These are phyloP conservation scores for Archivesica marissinica DNA, from an alignment of 1,140 invertebrate species.

Conservation along the genomic window DNA sequence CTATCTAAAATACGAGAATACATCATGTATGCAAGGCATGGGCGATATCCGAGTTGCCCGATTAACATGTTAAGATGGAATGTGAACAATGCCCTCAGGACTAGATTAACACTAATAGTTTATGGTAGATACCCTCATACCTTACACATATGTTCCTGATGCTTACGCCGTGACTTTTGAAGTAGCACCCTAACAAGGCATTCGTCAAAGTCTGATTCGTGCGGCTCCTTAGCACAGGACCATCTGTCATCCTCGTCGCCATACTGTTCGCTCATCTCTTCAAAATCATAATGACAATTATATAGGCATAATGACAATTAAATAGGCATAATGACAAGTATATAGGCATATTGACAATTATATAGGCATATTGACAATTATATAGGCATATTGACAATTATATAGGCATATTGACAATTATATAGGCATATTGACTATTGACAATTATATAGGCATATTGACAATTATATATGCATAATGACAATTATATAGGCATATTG, in stretches of 20 bases:
- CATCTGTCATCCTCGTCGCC: not conserved
- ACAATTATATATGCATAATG: no score
- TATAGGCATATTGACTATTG: no score
- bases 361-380: no score
- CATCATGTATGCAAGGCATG: not conserved
- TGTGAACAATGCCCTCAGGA: not conserved
- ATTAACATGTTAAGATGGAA: not conserved
- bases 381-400: no score
- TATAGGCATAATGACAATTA: no score
- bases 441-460: no score
- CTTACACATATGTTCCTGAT: constrained; percentile 22
- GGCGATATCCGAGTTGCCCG: not conserved
- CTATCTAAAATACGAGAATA: not conserved
- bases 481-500: no score
- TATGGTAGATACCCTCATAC: not conserved
- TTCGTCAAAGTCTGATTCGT: not conserved
- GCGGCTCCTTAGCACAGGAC: not conserved
- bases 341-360: no score
- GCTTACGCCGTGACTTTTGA: constrained; percentile 30
- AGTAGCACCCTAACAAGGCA: constrained; percentile 9
- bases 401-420: no score
- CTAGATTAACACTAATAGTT: not conserved
- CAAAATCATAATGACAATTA: no score
- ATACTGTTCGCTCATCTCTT: no score
- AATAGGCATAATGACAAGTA: no score